phyloP scores from a whole-genome alignment of 1,140 invertebrate genomes.

The Caenorhabditis inopinata region DNA sequence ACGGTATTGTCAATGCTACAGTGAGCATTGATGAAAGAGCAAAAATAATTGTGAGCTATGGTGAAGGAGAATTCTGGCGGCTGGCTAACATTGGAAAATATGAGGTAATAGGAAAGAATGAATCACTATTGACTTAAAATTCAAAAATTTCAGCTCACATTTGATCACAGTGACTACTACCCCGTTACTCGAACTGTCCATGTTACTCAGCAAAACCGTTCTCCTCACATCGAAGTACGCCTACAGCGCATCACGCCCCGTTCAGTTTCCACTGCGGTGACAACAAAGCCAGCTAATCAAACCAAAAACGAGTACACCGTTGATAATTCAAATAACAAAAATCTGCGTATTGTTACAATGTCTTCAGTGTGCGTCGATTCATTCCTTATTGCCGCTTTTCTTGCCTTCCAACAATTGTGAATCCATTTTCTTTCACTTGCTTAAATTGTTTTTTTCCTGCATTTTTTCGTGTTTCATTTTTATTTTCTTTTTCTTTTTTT shows the following conservation, averaged over 20 bases:
- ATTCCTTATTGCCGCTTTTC: not conserved
- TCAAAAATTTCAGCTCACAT: slow-evolving; percentile 49
- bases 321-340: not conserved
- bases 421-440: not conserved
- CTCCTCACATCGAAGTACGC: slow-evolving; percentile 47
- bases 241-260: slow-evolving; percentile 16
- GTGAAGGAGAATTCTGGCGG: slow-evolving; percentile 87
- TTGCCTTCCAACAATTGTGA: not conserved
- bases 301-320: slow-evolving; percentile 1
- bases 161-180: slow-evolving; percentile 53
- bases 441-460: not conserved
- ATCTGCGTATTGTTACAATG: slow-evolving; percentile 22
- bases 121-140: not conserved
- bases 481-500: too few relatives aligned
- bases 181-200: slow-evolving; percentile 42
- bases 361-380: not conserved
- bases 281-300: not conserved
- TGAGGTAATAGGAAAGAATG: slow-evolving; percentile 72
- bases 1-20: slow-evolving; percentile 74
- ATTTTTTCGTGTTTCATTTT: not conserved
- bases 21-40: slow-evolving; percentile 73
- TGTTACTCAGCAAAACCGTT: slow-evolving; percentile 44
- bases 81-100: slow-evolving; percentile 84
- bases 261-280: not conserved
- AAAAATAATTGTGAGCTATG: slow-evolving; percentile 74